A percentile compares a stretch with the other conserved stretches of the same genome.
phyloP scores from a whole-genome alignment of 2,888 invertebrate species.

The Meiosimyza platycephala region DNA sequence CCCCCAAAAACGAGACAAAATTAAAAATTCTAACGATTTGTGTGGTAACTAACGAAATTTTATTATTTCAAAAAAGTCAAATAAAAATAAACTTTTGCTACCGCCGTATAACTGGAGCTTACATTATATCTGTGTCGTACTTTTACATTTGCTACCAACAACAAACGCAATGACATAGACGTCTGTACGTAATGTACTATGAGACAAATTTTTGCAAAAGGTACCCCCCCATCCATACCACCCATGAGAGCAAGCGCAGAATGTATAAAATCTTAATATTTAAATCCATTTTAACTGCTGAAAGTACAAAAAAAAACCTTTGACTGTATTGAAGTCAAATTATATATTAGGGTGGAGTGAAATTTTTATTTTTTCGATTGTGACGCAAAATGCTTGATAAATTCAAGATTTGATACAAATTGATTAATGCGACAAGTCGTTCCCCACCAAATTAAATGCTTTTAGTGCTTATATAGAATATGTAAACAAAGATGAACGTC shows the following conservation, averaged over 20 bases:
- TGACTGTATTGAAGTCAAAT: background rate
- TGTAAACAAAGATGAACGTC: no score
- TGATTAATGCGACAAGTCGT: no score
- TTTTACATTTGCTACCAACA: slow-evolving; percentile 5
- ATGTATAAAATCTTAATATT: background rate
- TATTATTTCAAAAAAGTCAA: background rate
- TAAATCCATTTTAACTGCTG: background rate
- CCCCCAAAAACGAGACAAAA: slow-evolving; percentile 4
- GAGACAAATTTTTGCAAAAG: slow-evolving; percentile 5
- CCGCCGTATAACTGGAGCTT: background rate
- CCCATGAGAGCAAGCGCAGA: background rate
- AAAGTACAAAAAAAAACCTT: background rate
- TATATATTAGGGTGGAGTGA: background rate
- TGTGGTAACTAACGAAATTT: slow-evolving; percentile 1
- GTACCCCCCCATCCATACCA: slow-evolving; percentile 8
- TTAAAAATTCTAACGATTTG: slow-evolving; percentile 10
- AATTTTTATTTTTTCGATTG: background rate
- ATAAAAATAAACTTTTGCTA: background rate
- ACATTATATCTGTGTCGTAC: background rate
- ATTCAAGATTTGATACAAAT: no score
- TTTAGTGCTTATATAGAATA: no score
- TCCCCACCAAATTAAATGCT: no score
- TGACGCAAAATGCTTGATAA: no score
- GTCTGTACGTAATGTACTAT: slow-evolving; percentile 13
- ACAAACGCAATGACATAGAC: background rate